These are phyloP conservation scores for Microhierax caerulescens DNA, from an alignment of 2,797 vertebrate species.

Conservation along the genomic window DNA sequence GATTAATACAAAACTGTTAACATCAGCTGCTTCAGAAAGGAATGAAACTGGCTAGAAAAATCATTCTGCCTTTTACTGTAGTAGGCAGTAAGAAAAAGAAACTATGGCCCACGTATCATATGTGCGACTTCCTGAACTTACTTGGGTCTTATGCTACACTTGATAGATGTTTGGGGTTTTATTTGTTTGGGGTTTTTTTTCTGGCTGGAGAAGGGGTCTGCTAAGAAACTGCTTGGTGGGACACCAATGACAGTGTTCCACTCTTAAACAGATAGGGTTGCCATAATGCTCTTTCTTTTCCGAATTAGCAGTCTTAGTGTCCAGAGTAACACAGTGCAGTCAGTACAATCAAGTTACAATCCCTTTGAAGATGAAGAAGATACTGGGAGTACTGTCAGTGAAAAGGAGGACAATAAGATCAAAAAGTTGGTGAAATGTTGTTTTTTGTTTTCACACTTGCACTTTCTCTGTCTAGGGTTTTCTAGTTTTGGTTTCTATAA, in stretches of 20 bases:
- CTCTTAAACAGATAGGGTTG: constrained; percentile 40
- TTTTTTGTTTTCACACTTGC: constrained; percentile 61
- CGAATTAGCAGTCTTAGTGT: constrained; percentile 87
- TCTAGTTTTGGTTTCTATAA: constrained; percentile 12
- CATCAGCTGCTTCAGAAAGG: not conserved
- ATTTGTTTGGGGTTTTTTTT: not conserved
- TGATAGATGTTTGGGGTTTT: not conserved
- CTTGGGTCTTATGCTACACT: not conserved
- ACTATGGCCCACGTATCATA: not conserved
- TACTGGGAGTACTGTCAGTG: constrained; percentile 86
- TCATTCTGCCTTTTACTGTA: not conserved
- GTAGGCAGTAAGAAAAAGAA: not conserved
- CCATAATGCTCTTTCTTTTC: constrained; percentile 86
- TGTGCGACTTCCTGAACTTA: not conserved
- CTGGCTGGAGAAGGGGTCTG: not conserved
- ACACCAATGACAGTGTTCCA: not conserved
- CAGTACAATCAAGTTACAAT: constrained; percentile 86
- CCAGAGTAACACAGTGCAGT: constrained; percentile 84
- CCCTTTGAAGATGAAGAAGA: constrained; percentile 94
- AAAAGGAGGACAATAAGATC: constrained; percentile 89
- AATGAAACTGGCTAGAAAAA: not conserved
- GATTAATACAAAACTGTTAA: not conserved
- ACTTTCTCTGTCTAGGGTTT: constrained; percentile 66
- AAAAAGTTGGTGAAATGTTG: constrained; percentile 96
- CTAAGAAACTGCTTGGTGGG: not conserved